Evolutionary conservation across 30 jellyfish, hydroid and myxozoan genomes (phyloP), one percentile per base, ranked within the genome.

Genomic region (Clytia hemisphaerica): DNA sequence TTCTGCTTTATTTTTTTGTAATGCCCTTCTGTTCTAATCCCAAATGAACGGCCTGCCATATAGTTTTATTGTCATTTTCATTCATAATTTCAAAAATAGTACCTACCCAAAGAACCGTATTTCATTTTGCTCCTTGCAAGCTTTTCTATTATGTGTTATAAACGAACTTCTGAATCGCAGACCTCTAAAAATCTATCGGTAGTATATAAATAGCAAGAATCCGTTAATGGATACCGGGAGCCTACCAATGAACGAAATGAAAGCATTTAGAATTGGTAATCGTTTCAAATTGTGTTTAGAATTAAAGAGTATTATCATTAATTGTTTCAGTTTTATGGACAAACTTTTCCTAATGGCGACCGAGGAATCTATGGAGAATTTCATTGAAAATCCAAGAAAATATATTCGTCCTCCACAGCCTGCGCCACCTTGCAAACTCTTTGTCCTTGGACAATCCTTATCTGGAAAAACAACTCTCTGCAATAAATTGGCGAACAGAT

Each of bases 381-480:
- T 85, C 60, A 77, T 72, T 76, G 40, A 73, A 25, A 68, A 70
- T 31, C 96, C 96, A 21, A 70, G 96, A 2, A 85, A 54, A 45
- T 85, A 69, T 79, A 22, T 85, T 6, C 9, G 73, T 66, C 78
- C 81, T 21, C 93, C 93, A 14, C 93, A 77, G 71, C 96, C 93
- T 22, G 62, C 48, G 37, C 75, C 73, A 19, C 96, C 96, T 0
- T 78, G 91, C 38, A 85, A 85, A 49, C 35, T 78, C 31, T 55
- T 83, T 65, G 49, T 85, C 37, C 79, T 85, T 31, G 96, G 96
- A 0, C 88, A 91, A 29, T 84, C 93, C 9, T 73, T 85, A n/a
- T 78, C 96, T 38, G 96, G 96, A 32, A 78, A 72, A 50, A 77
- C 92, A 18, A 78, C 96, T 3, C 58, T 85, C 58, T 76, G 94